Evolutionary conservation across 2,113 vertebrate genomes (phyloP), one percentile per base, ranked within the genome.

Genomic region (Periophthalmus modestus): DNA sequence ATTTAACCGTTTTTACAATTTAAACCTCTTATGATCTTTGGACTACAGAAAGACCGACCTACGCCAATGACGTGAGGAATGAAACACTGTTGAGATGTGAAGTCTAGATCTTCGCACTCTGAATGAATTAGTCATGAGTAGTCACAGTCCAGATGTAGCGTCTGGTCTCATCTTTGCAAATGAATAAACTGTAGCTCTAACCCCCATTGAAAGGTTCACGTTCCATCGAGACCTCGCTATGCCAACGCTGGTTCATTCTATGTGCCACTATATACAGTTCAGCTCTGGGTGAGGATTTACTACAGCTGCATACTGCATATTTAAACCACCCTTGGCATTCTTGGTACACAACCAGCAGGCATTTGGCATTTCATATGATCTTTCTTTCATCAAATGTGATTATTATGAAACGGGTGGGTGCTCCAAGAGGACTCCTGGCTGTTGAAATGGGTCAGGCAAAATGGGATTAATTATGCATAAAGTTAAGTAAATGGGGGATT

Each of bases 391-490:
- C 82, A 69, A 46, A 77, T 71, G 47, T 43, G 82, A 84, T 87
- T 84, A 84, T 86, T 72, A 84, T 77, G 80, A 75, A 76, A 72
- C 71, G 75, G 68, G 86, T 63, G 39, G 80, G 58, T 82, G 54
- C 65, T 72, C 61, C 16, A 34, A 68, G 36, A 73, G 68, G 46
- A 66, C 79, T 65, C 46, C 66, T 72, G 47, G 54, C 52, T 46
- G 57, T 46, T 62, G 52, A 80, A 84, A 82, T 85, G 75, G 85
- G 86, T 86, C 82, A 84, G 74, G 75, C 69, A 68, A 79, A 74
- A 79, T 81, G 58, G 16, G 61, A 78, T 87, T 83, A 79, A 88
- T 82, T 83, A 88, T 86, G 87, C 80, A 90, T 81, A 82, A 58
- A 23, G 67, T 50, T 28, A 54, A 81, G 54, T 58, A 58, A 86